A percentile compares a stretch with the other conserved stretches of the same genome.
phyloP scores from a whole-genome alignment of 2,113 vertebrate species.

The Dipodomys ordii region DNA sequence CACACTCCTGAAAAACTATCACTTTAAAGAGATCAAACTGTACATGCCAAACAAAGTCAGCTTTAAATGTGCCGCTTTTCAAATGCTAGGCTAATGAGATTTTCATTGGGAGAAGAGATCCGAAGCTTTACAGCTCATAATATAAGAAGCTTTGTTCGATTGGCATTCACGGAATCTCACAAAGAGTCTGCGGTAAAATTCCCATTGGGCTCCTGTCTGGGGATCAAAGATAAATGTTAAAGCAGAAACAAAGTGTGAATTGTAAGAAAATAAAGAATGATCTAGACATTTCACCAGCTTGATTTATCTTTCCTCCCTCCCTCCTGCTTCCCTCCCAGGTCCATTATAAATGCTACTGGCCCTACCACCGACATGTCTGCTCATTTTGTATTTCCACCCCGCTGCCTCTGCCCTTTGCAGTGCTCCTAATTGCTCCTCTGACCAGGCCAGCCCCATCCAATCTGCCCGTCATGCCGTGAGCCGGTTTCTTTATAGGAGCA shows the following conservation, averaged over 20 bases:
- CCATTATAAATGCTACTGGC: background rate
- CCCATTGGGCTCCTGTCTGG: conserved; percentile 50
- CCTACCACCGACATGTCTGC: background rate
- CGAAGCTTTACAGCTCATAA: conserved; percentile 3
- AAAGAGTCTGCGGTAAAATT: conserved; percentile 41
- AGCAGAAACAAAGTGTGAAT: conserved; percentile 57
- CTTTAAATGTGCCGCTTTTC: conserved; percentile 61
- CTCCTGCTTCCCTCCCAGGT: background rate
- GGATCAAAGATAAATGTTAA: conserved; percentile 71
- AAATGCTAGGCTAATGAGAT: conserved; percentile 70
- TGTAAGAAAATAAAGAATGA: conserved; percentile 61
- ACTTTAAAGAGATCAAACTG: conserved; percentile 65
- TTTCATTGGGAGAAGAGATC: conserved; percentile 65
- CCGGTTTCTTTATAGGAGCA: background rate
- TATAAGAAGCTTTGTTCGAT: conserved; percentile 56
- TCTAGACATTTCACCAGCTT: conserved; percentile 20
- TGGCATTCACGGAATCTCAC: conserved; percentile 43
- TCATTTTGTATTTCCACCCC: background rate
- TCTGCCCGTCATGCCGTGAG: background rate
- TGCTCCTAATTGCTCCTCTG: background rate
- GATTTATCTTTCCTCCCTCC: background rate
- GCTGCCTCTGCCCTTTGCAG: background rate
- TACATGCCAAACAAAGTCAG: conserved; percentile 57
- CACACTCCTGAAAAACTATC: conserved; percentile 57
- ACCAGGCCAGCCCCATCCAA: background rate